These are phyloP conservation scores for Sardinella longiceps DNA, from an alignment of 2,797 vertebrate genomes.

Conservation along the genomic window DNA sequence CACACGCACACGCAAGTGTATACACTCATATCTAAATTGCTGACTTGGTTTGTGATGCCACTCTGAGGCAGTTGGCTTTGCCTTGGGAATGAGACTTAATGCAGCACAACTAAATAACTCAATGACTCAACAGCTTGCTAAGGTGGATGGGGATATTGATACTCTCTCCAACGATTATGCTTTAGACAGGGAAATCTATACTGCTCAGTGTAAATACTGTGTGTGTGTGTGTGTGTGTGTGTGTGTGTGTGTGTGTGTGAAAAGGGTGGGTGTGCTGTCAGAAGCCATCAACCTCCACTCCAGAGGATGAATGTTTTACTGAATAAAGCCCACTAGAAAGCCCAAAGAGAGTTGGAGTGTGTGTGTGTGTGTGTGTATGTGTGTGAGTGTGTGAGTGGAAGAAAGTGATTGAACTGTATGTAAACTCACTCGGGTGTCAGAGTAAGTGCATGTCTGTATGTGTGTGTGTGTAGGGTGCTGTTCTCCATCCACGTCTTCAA, in stretches of 20 bases:
- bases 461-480: neutral
- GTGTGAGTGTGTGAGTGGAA: neutral
- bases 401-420: too few relatives aligned
- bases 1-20: too few relatives aligned
- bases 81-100: neutral
- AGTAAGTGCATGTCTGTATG: neutral
- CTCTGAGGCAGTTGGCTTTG: too few relatives aligned
- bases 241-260: neutral
- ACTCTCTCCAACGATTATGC: constrained; percentile 34
- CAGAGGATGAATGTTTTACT: constrained; percentile 34
- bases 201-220: neutral
- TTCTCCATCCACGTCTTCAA: neutral
- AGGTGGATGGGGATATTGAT: constrained; percentile 38
- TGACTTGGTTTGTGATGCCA: too few relatives aligned
- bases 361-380: constrained; percentile 25
- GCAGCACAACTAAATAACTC: neutral
- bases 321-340: constrained; percentile 17
- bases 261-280: neutral
- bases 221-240: neutral
- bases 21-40: too few relatives aligned
- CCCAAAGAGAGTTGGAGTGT: constrained; percentile 22
- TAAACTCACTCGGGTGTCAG: too few relatives aligned
- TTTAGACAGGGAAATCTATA: constrained; percentile 41
- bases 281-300: constrained; percentile 34
- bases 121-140: neutral